Percentiles rank a stretch among this genome's conserved stretches.
These are phyloP conservation scores for Drosophila lowei DNA, from an alignment of 1,140 invertebrate genomes.

Conservation along the genomic window DNA sequence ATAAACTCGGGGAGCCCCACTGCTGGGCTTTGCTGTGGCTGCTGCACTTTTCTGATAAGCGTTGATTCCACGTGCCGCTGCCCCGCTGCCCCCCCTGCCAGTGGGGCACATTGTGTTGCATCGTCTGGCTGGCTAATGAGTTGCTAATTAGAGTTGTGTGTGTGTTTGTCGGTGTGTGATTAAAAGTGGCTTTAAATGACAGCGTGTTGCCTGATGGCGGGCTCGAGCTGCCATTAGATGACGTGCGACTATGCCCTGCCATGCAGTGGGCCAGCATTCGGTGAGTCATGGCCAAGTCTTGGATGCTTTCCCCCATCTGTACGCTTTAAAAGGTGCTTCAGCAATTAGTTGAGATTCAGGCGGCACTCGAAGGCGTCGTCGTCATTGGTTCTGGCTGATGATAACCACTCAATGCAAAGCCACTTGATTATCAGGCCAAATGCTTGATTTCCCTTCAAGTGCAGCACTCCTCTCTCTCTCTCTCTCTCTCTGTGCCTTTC, in stretches of 20 bases:
- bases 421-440: slow-evolving; percentile 51
- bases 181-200: slow-evolving; percentile 65
- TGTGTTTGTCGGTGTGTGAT: slow-evolving; percentile 16
- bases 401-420: slow-evolving; percentile 37
- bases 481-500: slow-evolving; percentile 6
- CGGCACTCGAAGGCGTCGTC: slow-evolving; percentile 11
- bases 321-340: background rate
- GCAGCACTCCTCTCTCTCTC: slow-evolving; percentile 9
- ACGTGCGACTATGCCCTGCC: slow-evolving; percentile 2
- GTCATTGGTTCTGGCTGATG: slow-evolving; percentile 7
- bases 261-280: background rate
- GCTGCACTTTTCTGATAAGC: slow-evolving; percentile 71
- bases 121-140: slow-evolving; percentile 67
- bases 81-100: background rate
- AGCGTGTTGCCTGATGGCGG: slow-evolving; percentile 41
- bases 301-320: background rate
- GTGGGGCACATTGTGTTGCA: slow-evolving; percentile 51
- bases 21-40: slow-evolving; percentile 6
- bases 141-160: slow-evolving; percentile 71
- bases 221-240: slow-evolving; percentile 45
- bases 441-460: slow-evolving; percentile 49
- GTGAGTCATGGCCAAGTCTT: slow-evolving; percentile 11
- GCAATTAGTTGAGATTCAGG: background rate
- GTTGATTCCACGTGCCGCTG: slow-evolving; percentile 48
- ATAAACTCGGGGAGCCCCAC: slow-evolving; percentile 29